Conservation (phyloP, 2,888 invertebrate genomes). For the Macrophya annulata region DNA sequence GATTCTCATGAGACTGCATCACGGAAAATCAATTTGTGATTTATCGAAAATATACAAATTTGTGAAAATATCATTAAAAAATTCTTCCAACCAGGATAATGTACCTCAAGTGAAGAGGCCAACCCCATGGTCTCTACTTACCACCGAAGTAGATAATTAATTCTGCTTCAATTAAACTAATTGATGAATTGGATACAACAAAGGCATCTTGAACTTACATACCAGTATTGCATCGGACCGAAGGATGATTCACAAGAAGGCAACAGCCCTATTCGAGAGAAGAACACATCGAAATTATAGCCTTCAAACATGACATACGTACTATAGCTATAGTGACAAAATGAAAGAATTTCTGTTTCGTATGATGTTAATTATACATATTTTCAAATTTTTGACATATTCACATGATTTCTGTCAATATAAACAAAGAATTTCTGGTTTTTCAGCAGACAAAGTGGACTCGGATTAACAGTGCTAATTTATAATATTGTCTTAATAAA, state of each 20-base stretch:
- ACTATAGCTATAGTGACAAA: background rate
- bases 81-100: background rate
- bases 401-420: background rate
- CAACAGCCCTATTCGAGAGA: background rate
- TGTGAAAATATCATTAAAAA: background rate
- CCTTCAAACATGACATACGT: background rate
- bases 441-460: background rate
- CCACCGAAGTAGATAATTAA: background rate
- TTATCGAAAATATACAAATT: background rate
- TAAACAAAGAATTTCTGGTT: background rate
- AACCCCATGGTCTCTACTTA: background rate
- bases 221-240: background rate
- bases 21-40: background rate
- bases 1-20: background rate
- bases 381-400: background rate
- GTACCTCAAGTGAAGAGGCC: background rate
- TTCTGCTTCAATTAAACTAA: background rate
- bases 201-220: background rate
- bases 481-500: background rate
- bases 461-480: background rate
- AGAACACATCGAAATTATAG: background rate
- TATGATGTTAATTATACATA: background rate
- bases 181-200: background rate
- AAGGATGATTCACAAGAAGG: no score
- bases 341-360: background rate